Conservation (phyloP, 2,888 invertebrate genomes). For the Salticus scenicus region DNA sequence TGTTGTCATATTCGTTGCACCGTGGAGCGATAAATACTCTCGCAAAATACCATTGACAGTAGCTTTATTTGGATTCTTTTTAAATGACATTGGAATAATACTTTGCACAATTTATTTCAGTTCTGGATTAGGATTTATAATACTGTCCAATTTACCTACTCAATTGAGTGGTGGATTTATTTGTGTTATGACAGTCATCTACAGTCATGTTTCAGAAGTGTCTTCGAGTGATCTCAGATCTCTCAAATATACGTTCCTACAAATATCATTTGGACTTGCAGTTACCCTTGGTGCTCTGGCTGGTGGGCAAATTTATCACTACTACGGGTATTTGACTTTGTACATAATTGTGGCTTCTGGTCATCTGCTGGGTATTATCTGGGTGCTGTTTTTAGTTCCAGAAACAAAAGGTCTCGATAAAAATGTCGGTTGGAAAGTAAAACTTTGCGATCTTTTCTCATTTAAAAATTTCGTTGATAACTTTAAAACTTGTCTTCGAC, state of each 20-base stretch:
- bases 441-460: constrained; percentile 48
- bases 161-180: constrained; percentile 52
- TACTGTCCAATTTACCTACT: constrained; percentile 34
- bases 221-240: constrained; percentile 47
- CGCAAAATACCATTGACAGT: constrained; percentile 61
- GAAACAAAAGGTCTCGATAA: constrained; percentile 45
- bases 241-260: constrained; percentile 40
- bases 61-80: constrained; percentile 46
- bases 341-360: constrained; percentile 28
- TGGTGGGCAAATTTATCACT: constrained; percentile 45
- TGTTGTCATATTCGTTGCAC: constrained; percentile 50
- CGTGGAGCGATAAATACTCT: constrained; percentile 70
- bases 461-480: constrained; percentile 50
- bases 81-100: constrained; percentile 47
- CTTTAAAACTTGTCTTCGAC: constrained; percentile 31
- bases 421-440: constrained; percentile 4
- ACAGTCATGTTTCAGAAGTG: constrained; percentile 57
- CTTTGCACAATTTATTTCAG: constrained; percentile 49
- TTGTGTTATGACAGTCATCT: constrained; percentile 47
- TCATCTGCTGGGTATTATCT: constrained; percentile 32
- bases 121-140: constrained; percentile 37
- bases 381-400: constrained; percentile 39
- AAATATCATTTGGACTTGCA: constrained; percentile 82
- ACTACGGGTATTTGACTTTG: constrained; percentile 33
- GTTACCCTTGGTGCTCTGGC: constrained; percentile 75